A percentile compares a stretch with the other conserved stretches of the same genome.
phyloP scores from a whole-genome alignment of 2,797 vertebrate genomes.

The Sciurus carolinensis region DNA sequence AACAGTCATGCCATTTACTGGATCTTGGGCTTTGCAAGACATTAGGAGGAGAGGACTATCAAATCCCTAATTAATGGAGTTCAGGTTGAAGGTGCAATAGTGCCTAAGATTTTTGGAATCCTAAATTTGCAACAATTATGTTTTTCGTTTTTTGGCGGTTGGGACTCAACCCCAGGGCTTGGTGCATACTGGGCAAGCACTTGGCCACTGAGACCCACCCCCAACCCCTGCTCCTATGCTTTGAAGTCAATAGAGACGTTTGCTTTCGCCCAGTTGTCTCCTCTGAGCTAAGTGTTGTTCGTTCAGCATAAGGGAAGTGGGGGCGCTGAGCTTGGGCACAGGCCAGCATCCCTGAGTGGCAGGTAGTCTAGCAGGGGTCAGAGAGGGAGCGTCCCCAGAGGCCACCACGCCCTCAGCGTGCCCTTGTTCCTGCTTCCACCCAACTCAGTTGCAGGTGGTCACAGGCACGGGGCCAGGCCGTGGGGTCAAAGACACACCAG shows the following conservation, averaged over 20 bases:
- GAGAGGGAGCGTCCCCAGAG: too few relatives aligned
- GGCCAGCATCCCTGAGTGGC: accelerated
- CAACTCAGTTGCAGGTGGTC: neutral
- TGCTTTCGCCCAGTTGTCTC: neutral
- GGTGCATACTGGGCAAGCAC: neutral
- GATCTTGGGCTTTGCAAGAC: neutral
- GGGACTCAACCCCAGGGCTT: neutral
- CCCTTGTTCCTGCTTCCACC: neutral
- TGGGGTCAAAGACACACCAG: neutral
- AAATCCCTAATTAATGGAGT: neutral
- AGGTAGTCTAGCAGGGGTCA: too few relatives aligned
- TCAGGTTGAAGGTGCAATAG: neutral
- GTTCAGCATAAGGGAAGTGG: neutral
- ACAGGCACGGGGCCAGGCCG: too few relatives aligned
- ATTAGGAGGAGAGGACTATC: neutral
- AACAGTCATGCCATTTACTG: neutral
- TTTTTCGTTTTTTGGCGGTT: too few relatives aligned
- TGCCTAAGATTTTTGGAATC: slow-evolving; percentile 6
- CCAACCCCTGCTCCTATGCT: neutral
- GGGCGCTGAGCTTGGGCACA: neutral
- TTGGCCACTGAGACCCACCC: neutral
- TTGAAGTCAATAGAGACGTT: neutral
- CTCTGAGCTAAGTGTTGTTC: neutral
- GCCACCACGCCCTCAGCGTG: neutral
- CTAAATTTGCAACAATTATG: neutral